A percentile compares a stretch with the other conserved stretches of the same genome.
These are phyloP conservation scores for Euplagia quadripunctaria DNA, from an alignment of 2,888 invertebrate species.

Conservation along the genomic window DNA sequence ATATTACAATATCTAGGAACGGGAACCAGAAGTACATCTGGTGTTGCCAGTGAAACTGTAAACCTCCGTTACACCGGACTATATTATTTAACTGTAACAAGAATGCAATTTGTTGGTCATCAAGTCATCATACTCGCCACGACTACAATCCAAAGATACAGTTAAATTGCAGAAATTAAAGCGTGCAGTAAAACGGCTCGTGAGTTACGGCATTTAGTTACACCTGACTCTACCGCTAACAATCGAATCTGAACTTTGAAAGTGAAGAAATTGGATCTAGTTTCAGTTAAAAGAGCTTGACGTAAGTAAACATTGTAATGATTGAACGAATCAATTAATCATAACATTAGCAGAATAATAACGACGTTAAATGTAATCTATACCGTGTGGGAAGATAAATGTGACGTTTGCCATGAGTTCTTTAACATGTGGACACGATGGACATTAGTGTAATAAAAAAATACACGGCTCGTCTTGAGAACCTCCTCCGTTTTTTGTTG, in stretches of 20 bases:
- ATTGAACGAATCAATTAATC: conserved; percentile 59
- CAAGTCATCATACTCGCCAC: conserved; percentile 37
- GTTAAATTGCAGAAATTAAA: conserved; percentile 42
- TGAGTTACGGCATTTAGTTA: conserved; percentile 36
- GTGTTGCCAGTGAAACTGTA: conserved; percentile 18
- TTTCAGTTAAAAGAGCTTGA: conserved; percentile 14
- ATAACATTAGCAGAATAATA: conserved; percentile 57
- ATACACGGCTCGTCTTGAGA: too few relatives aligned
- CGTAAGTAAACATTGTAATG: conserved; percentile 42
- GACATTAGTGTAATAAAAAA: too few relatives aligned
- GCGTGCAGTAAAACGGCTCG: conserved; percentile 36
- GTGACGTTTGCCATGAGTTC: conserved; percentile 37
- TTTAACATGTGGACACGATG: neutral
- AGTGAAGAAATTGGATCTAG: conserved; percentile 3
- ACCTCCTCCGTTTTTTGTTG: too few relatives aligned
- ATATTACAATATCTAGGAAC: neutral
- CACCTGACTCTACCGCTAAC: conserved; percentile 21
- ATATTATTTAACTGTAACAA: conserved; percentile 24
- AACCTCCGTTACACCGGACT: conserved; percentile 16
- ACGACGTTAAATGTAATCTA: conserved; percentile 51
- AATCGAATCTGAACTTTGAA: neutral
- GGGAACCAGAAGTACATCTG: conserved; percentile 3
- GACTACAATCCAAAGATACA: conserved; percentile 24
- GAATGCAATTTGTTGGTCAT: conserved; percentile 26
- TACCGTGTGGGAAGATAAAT: conserved; percentile 54